These are phyloP conservation scores for Zophobas atratus DNA, from an alignment of 1,140 invertebrate species.

Conservation along the genomic window DNA sequence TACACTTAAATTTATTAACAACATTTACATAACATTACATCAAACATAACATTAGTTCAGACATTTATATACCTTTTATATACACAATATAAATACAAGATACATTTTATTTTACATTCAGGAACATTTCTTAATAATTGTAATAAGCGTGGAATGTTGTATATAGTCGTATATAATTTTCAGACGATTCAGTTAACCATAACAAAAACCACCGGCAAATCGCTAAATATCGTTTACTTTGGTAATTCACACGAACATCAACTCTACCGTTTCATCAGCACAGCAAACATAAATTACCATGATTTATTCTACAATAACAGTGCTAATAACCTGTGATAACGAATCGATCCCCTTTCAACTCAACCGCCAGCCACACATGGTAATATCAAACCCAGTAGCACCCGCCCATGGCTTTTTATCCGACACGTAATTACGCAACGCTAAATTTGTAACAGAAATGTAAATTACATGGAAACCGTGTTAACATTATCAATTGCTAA, in stretches of 20 bases:
- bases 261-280: background rate
- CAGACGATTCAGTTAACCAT: conserved; percentile 16
- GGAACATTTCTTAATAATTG: conserved; percentile 61
- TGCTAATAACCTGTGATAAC: conserved; percentile 21
- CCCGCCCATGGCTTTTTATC: background rate
- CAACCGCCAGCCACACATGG: background rate
- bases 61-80: conserved; percentile 56
- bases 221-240: conserved; percentile 16
- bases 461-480: conserved; percentile 33
- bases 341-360: background rate
- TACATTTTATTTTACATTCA: conserved; percentile 58
- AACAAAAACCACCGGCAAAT: conserved; percentile 30
- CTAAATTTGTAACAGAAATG: conserved; percentile 24
- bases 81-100: conserved; percentile 59
- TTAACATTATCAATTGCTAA: conserved; percentile 30
- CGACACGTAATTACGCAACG: conserved; percentile 26
- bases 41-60: conserved; percentile 56
- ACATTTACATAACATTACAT: conserved; percentile 57
- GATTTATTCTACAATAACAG: conserved; percentile 14
- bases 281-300: conserved; percentile 8
- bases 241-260: conserved; percentile 18
- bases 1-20: conserved; percentile 51
- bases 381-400: background rate
- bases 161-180: conserved; percentile 29
- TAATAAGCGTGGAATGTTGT: conserved; percentile 63